Percentiles rank a stretch among this genome's conserved stretches.
phyloP scores from a whole-genome alignment of 2,888 invertebrate species.

The Ochropleura leucogaster region DNA sequence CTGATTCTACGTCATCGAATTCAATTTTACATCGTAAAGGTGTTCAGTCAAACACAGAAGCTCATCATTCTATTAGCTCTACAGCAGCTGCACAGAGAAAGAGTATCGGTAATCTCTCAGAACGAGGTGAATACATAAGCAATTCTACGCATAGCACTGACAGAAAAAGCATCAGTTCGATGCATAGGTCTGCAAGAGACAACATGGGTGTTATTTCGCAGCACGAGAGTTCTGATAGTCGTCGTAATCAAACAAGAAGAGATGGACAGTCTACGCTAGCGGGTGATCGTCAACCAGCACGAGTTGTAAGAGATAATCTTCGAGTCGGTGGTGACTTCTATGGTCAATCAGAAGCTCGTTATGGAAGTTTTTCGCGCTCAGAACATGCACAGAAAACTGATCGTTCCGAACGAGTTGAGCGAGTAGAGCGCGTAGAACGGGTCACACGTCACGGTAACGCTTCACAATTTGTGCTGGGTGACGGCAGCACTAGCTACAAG shows the following conservation, averaged over 20 bases:
- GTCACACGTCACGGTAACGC: slow-evolving; percentile 92
- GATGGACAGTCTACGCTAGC: slow-evolving; percentile 89
- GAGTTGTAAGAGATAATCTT: slow-evolving; percentile 92
- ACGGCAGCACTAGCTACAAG: slow-evolving; percentile 93
- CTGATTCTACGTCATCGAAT: slow-evolving; percentile 94
- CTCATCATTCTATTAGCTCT: slow-evolving; percentile 93
- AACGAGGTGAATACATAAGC: slow-evolving; percentile 92
- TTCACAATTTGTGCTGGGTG: slow-evolving; percentile 95
- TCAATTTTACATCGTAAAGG: slow-evolving; percentile 95
- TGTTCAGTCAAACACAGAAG: slow-evolving; percentile 92
- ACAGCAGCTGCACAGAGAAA: slow-evolving; percentile 95
- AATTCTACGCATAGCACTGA: slow-evolving; percentile 93
- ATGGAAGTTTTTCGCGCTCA: slow-evolving; percentile 92
- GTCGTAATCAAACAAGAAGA: slow-evolving; percentile 82
- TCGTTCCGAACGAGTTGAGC: slow-evolving; percentile 88
- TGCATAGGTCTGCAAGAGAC: slow-evolving; percentile 93
- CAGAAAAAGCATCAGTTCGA: slow-evolving; percentile 94
- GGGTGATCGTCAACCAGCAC: slow-evolving; percentile 91
- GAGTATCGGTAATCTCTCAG: slow-evolving; percentile 95
- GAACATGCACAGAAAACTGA: slow-evolving; percentile 84
- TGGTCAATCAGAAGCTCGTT: slow-evolving; percentile 93
- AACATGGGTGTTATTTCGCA: slow-evolving; percentile 87
- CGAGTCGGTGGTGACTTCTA: slow-evolving; percentile 94
- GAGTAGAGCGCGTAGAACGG: slow-evolving; percentile 91
- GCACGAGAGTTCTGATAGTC: slow-evolving; percentile 84